Base-by-base conservation (phyloP, 2,888 invertebrate genomes). In the Ochropacha duplaris region DNA sequence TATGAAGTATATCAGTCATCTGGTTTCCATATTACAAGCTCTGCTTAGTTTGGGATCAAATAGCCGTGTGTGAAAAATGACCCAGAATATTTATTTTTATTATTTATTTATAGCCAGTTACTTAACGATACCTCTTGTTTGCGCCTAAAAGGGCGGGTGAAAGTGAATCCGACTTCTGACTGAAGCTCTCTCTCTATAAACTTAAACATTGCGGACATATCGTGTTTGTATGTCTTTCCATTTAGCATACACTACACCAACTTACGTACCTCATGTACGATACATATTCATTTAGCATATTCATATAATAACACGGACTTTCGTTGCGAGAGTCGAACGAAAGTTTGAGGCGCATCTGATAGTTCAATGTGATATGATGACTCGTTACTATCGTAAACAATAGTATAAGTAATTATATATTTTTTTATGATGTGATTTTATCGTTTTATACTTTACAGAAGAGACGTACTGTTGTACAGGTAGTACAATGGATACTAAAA, bases 161-260 rank as follows among this genome's bases (percentile, higher is more conserved):
- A 91, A 91, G 91, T 88, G 80, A 87, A 83, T 74, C 72, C 68
- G 78, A 74, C 88, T 87, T 88, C 74, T 88, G 88, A 88, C 63
- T 12, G 60, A 62, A 66, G 72, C 79, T 77, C 83, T 84, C 81
- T 84, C 84, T 81, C 76, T 68, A 84, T 81, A 81, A 79, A 74
- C 79, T 75, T 73, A 73, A 72, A 74, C 71, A 75, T 68, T 65
- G 71, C 69, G 67, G 68, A 72, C 71, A 72, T 72, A 73, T 72
- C 54, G 60, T 56, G 59, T 59, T 57, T 68, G 52, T 66, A 58
- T 44, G 44, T 44, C 58, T 61, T 57, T 58, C 59, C 58, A 62
- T 58, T 59, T 56, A 61, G 59, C 61, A 62, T 57, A 39, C 44
- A 57, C 19, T 57, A 39, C 44, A 57, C 19, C 58, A 60, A 62